Evolutionary conservation across 2,113 vertebrate genomes (phyloP), one percentile per base, ranked within the genome.

Genomic region (Antidorcas marsupialis): DNA sequence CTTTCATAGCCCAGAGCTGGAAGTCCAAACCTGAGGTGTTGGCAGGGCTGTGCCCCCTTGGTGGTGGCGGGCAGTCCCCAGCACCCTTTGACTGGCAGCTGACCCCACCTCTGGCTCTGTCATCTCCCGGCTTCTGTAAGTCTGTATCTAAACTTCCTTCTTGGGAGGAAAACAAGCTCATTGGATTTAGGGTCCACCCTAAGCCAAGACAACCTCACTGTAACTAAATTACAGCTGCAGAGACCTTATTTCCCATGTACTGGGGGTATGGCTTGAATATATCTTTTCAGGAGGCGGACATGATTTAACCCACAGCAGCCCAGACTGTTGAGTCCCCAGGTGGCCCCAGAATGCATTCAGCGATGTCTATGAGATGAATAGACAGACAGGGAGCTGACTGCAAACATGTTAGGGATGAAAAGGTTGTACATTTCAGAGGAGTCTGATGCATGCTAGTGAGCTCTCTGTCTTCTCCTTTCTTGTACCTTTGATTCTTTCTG

Each of bases 111-210:
- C 57, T 19, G 23, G 2, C 74, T 15, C 43, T 0, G 0, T 2
- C 7, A 15, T 5, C 7, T 6, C 19, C 2, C 0, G 2, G 36
- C 55, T 45, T 55, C 30, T n/a, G 6, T 39, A 76, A n/a, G 7
- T 21, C 53, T 79, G 17, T 5, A 11, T 12, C n/a, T 78, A 14
- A 1, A 21, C 1, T 5, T 13, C 67, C 45, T 19, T 81, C n/a
- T 21, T 27, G 3, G 0, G 30, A 33, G 87, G 27, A 76, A 17
- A 5, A 11, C 0, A 0, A 28, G 14, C 2, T 0, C 2, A 0
- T 21, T 2, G 15, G 76, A 39, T 1, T 33, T 19, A 28, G 39
- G 89, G 57, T 28, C 62, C 25, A 0, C 50, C 9, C 47, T 14
- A 10, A 23, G 25, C 43, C n/a, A 5, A 43, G 9, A 12, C 9